Evolutionary conservation across 2,888 invertebrate species (phyloP).

Genomic region (Cosmia pyralina): DNA sequence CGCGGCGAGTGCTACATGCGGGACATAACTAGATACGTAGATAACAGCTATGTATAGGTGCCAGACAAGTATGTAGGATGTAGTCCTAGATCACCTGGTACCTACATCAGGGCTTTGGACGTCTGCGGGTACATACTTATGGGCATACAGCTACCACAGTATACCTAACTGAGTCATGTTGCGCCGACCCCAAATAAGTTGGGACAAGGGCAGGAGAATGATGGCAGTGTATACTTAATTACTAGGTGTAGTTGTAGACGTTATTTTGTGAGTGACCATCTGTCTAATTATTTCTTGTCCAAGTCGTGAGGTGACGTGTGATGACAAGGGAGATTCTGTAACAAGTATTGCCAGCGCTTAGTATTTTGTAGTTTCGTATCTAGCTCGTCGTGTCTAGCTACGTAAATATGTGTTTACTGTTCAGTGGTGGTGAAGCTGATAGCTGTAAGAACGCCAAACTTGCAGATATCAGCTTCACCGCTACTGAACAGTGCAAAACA

Average conservation of each 20-base stretch:
- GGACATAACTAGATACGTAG: conserved; percentile 30
- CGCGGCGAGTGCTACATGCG: conserved; percentile 29
- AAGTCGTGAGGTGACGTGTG: background rate
- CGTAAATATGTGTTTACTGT: background rate
- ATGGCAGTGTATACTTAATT: background rate
- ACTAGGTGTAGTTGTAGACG: background rate
- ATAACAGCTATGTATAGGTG: conserved; percentile 4
- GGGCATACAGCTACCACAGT: conserved; percentile 7
- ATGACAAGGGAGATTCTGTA: background rate
- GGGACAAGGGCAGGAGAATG: no score
- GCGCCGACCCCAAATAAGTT: no score
- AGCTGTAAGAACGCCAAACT: background rate
- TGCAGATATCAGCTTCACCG: no score
- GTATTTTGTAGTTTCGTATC: no score
- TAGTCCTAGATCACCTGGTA: background rate
- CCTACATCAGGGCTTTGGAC: background rate
- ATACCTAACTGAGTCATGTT: background rate
- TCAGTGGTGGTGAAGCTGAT: background rate
- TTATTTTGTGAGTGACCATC: background rate
- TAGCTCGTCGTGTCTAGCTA: no score
- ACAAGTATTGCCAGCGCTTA: background rate
- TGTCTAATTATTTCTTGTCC: background rate
- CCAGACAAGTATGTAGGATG: conserved; percentile 3
- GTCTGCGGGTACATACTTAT: conserved; percentile 28
- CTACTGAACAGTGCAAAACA: background rate